phyloP scores from a whole-genome alignment of 2,888 invertebrate genomes.

The Phlogophora meticulosa region DNA sequence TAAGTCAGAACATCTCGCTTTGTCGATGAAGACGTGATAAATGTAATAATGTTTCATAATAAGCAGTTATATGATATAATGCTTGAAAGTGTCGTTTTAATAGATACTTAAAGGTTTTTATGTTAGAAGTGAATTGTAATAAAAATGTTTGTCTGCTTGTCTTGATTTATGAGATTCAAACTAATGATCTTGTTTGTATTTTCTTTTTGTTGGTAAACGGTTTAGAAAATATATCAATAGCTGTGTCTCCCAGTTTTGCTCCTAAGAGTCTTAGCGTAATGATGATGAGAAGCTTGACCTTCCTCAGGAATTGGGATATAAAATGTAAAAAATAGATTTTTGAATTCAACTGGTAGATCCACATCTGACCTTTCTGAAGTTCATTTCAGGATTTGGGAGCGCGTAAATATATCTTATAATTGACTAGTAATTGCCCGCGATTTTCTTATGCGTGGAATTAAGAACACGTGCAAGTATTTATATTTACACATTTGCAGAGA shows the following conservation, averaged over 20 bases:
- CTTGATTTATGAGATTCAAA: neutral
- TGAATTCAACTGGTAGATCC: no score
- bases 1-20: slow-evolving; percentile 9
- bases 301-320: no score
- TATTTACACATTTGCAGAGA: no score
- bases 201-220: no score
- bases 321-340: slow-evolving; percentile 11
- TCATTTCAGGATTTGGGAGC: neutral
- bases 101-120: slow-evolving; percentile 35
- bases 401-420: neutral
- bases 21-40: slow-evolving; percentile 3
- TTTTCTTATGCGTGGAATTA: no score
- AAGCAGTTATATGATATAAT: neutral
- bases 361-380: no score
- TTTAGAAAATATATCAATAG: neutral
- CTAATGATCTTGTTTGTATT: neutral
- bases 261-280: no score
- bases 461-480: no score
- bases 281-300: no score
- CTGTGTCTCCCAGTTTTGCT: no score
- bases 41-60: slow-evolving; percentile 27
- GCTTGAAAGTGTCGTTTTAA: slow-evolving; percentile 39
- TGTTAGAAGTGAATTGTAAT: slow-evolving; percentile 1
- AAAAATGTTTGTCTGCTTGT: neutral
- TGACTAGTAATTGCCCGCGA: no score